Evolutionary conservation across 2,113 vertebrate species (phyloP).

Genomic region (Coracopsis vasa): DNA sequence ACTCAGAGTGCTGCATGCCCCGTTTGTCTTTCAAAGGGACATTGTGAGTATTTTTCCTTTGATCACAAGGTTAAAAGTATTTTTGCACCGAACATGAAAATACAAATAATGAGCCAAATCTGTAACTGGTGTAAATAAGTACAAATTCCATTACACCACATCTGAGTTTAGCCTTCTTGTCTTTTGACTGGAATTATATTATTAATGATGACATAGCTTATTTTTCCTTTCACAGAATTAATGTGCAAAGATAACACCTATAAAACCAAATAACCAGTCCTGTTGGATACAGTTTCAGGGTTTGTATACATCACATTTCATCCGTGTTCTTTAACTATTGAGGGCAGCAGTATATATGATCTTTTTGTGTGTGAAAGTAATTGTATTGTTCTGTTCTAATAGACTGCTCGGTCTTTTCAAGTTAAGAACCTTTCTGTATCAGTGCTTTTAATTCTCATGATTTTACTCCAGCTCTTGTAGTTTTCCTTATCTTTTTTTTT

Average conservation of each 20-base stretch:
- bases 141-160: background rate
- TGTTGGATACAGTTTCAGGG: background rate
- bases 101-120: background rate
- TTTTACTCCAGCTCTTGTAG: background rate
- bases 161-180: background rate
- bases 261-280: background rate
- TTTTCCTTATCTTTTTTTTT: background rate
- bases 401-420: background rate
- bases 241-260: background rate
- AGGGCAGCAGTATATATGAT: background rate
- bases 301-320: background rate
- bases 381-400: background rate
- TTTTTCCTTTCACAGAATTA: accelerated
- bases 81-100: background rate
- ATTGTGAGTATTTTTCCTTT: background rate
- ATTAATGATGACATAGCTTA: background rate
- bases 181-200: background rate
- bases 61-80: background rate
- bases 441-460: background rate
- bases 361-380: background rate
- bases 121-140: background rate
- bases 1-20: background rate
- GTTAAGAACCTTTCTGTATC: background rate
- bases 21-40: background rate
- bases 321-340: background rate